Percentiles rank a stretch among this genome's conserved stretches.
These are phyloP conservation scores for Steinernema feltiae DNA, from an alignment of 1,140 invertebrate species.

Conservation along the genomic window DNA sequence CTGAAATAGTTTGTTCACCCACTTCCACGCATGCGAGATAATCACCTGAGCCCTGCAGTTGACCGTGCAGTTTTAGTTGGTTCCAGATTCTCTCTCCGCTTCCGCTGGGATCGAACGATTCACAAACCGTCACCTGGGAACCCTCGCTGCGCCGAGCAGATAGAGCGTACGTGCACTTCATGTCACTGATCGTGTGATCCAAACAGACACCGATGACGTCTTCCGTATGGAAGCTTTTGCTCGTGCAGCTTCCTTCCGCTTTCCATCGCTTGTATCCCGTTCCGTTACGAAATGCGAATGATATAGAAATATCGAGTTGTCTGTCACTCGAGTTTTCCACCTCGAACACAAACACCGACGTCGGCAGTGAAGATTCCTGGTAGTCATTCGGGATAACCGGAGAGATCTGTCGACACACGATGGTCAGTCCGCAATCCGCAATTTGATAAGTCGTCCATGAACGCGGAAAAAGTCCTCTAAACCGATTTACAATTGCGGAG, in stretches of 20 bases:
- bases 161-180: slow-evolving; percentile 70
- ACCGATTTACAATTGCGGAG: slow-evolving; percentile 59
- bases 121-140: slow-evolving; percentile 2
- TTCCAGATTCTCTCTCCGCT: slow-evolving; percentile 34
- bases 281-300: slow-evolving; percentile 83
- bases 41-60: slow-evolving; percentile 21
- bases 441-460: slow-evolving; percentile 83
- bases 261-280: slow-evolving; percentile 68
- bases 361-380: background rate
- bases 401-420: slow-evolving; percentile 78
- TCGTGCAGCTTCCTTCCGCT: slow-evolving; percentile 64
- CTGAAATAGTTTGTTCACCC: slow-evolving; percentile 22
- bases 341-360: background rate
- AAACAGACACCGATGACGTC: slow-evolving; percentile 59
- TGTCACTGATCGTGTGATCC: slow-evolving; percentile 69
- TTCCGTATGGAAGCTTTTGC: background rate
- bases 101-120: slow-evolving; percentile 32
- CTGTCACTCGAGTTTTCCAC: slow-evolving; percentile 63
- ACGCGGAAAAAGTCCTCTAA: slow-evolving; percentile 79
- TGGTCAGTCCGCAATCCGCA: slow-evolving; percentile 69
- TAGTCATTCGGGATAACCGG: slow-evolving; percentile 88
- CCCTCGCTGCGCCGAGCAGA: slow-evolving; percentile 23
- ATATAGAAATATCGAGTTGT: slow-evolving; percentile 68
- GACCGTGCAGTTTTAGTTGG: slow-evolving; percentile 15
- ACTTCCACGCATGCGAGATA: too few species aligned